Evolutionary conservation across 2,888 invertebrate genomes (phyloP).

Genomic region (Cantharis lateralis): DNA sequence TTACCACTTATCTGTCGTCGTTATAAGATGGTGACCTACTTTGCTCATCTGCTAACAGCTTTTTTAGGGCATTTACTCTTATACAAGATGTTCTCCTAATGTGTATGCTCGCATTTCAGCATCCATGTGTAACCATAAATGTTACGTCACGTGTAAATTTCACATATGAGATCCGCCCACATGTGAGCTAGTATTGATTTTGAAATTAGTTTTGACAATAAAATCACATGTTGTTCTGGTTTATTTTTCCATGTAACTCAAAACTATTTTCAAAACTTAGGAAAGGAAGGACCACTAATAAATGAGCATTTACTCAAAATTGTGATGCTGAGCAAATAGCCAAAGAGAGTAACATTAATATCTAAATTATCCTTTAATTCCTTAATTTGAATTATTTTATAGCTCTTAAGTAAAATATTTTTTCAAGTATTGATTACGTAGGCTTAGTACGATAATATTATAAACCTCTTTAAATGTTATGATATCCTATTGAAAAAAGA

Average conservation of each 20-base stretch:
- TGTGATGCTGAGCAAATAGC: too few species aligned
- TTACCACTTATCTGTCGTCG: not conserved
- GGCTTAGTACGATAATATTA: not conserved
- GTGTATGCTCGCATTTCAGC: constrained; percentile 51
- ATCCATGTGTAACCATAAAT: constrained; percentile 56
- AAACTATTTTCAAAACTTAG: not conserved
- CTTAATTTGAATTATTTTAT: not conserved
- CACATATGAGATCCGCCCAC: constrained; percentile 30
- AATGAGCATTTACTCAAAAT: not conserved
- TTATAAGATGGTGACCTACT: not conserved
- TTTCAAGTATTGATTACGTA: not conserved
- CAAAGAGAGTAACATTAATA: not conserved
- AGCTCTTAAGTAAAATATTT: not conserved
- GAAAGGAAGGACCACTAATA: not conserved
- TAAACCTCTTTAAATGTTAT: constrained; percentile 22
- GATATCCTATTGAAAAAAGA: constrained; percentile 31
- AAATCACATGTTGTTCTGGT: not conserved
- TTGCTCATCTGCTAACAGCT: not conserved
- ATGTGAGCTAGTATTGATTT: constrained; percentile 19
- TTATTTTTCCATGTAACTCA: not conserved
- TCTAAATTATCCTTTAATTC: not conserved
- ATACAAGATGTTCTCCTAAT: constrained; percentile 45
- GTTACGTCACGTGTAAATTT: constrained; percentile 43
- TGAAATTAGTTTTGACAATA: constrained; percentile 17
- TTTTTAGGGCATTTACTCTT: constrained; percentile 14